phyloP scores from a whole-genome alignment of 2,888 invertebrate genomes.

The Scaptomyza caliginosa region DNA sequence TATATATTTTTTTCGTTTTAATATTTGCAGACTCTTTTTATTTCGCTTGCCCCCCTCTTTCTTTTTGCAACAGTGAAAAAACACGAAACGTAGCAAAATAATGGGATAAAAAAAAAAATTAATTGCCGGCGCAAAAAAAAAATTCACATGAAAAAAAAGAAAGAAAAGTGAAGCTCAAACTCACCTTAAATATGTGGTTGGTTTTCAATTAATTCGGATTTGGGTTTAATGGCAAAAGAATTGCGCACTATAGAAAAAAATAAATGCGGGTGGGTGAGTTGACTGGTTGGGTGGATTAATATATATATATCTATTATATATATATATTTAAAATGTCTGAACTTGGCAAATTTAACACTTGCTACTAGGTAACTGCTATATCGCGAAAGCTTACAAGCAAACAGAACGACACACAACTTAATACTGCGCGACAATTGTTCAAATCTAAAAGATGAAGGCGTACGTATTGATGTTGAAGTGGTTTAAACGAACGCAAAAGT shows the following conservation, averaged over 20 bases:
- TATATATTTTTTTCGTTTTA: constrained; percentile 15
- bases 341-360: constrained; percentile 47
- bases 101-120: constrained; percentile 13
- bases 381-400: constrained; percentile 57
- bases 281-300: constrained; percentile 28
- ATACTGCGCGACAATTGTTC: constrained; percentile 57
- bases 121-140: constrained; percentile 21
- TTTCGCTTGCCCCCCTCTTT: constrained; percentile 2
- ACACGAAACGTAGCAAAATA: constrained; percentile 37
- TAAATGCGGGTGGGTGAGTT: constrained; percentile 51
- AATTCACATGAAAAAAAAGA: constrained; percentile 14
- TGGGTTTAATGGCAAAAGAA: constrained; percentile 35
- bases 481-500: constrained; percentile 8
- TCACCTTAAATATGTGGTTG: constrained; percentile 44
- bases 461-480: constrained; percentile 20
- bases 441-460: constrained; percentile 53
- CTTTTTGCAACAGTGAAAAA: constrained; percentile 31
- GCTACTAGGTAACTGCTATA: constrained; percentile 36
- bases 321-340: constrained; percentile 24
- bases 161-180: constrained; percentile 16
- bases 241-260: constrained; percentile 58
- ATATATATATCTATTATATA: constrained; percentile 31
- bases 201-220: constrained; percentile 17
- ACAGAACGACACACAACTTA: constrained; percentile 63
- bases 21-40: constrained; percentile 36